Evolutionary conservation across 2,888 invertebrate genomes (phyloP).

Genomic region (Galerucella nymphaeae): DNA sequence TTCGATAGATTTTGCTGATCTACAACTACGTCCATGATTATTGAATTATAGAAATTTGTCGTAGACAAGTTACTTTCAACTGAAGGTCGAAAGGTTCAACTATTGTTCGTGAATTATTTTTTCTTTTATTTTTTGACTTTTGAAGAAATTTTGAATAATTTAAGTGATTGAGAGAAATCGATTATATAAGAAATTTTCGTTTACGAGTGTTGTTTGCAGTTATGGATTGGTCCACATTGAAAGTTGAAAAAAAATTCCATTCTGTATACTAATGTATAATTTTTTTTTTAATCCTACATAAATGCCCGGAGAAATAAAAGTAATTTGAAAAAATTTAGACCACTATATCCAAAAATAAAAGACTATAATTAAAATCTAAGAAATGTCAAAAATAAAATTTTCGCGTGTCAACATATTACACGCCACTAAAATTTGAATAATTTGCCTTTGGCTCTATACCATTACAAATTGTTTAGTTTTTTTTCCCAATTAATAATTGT

Average conservation of each 20-base stretch:
- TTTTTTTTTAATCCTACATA: not conserved
- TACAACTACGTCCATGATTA: not conserved
- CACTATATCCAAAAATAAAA: not conserved
- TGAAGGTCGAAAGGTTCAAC: constrained; percentile 5
- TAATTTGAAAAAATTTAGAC: not conserved
- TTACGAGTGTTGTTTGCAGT: not conserved
- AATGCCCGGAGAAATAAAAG: not conserved
- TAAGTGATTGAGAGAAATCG: constrained; percentile 7
- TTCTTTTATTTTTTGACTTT: constrained; percentile 6
- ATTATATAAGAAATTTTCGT: not conserved
- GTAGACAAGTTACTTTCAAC: not conserved
- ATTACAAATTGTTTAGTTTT: not conserved
- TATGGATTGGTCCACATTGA: not conserved
- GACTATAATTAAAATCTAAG: not conserved
- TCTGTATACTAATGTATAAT: not conserved
- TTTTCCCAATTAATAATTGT: too few relatives aligned
- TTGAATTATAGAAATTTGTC: constrained; percentile 11
- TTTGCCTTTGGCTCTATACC: not conserved
- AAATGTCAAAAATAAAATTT: not conserved
- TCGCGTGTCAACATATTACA: not conserved
- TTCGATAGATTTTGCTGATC: not conserved
- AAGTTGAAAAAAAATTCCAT: too few relatives aligned
- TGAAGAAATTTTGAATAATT: constrained; percentile 12
- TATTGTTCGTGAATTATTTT: not conserved
- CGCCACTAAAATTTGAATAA: not conserved